Evolutionary conservation across 1,140 invertebrate genomes (phyloP).

Genomic region (Globodera rostochiensis): DNA sequence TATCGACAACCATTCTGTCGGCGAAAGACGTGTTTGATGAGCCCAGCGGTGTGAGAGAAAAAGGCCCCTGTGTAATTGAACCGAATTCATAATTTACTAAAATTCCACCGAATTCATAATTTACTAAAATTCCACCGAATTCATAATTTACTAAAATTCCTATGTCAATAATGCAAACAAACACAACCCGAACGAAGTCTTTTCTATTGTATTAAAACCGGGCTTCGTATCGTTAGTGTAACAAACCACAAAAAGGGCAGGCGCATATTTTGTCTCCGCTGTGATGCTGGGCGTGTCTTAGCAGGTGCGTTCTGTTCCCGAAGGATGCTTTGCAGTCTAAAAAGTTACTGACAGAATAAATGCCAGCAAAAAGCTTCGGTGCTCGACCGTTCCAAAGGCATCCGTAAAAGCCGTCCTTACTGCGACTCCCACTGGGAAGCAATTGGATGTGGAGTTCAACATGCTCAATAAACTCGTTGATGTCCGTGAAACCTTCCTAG

Average conservation of each 20-base stretch:
- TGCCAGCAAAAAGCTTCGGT: background rate
- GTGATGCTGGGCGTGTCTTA: slow-evolving; percentile 30
- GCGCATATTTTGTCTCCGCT: slow-evolving; percentile 37
- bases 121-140: background rate
- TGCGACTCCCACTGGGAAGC: background rate
- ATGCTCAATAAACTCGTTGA: slow-evolving; percentile 46
- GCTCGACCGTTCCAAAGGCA: slow-evolving; percentile 38
- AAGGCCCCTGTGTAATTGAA: background rate
- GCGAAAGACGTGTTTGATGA: slow-evolving; percentile 45
- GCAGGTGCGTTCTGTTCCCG: slow-evolving; percentile 18
- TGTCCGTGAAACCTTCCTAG: slow-evolving; percentile 32
- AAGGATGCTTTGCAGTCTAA: slow-evolving; percentile 20
- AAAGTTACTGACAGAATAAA: too few relatives aligned
- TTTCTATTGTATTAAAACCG: too few relatives aligned
- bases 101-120: too few relatives aligned
- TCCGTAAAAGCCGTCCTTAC: slow-evolving; percentile 21
- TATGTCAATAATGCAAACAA: too few relatives aligned
- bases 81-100: too few relatives aligned
- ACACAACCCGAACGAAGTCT: too few relatives aligned
- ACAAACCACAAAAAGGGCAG: slow-evolving; percentile 53
- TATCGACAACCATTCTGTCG: slow-evolving; percentile 27
- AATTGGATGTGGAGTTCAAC: slow-evolving; percentile 34
- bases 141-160: too few relatives aligned
- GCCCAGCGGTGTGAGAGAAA: slow-evolving; percentile 26
- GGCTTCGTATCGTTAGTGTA: background rate